A percentile compares a stretch with the other conserved stretches of the same genome.
phyloP scores from a whole-genome alignment of 1,140 invertebrate genomes.

The Odontomachus brunneus region DNA sequence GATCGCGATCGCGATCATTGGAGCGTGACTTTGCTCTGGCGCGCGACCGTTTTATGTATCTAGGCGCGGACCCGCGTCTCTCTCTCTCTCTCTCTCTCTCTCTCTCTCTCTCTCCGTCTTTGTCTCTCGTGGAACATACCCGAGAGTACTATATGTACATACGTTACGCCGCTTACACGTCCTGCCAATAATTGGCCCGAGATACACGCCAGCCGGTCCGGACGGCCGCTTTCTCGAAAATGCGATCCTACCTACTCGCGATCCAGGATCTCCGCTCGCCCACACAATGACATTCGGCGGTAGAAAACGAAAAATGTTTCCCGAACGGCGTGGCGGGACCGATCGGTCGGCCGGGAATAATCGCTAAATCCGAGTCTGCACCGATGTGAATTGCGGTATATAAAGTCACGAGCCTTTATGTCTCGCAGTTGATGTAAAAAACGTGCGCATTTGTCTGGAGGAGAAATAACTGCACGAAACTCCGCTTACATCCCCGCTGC shows the following conservation, averaged over 20 bases:
- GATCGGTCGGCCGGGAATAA: background rate
- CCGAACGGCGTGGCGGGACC: background rate
- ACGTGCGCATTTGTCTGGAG: background rate
- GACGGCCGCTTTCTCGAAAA: constrained; percentile 45
- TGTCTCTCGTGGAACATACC: no score
- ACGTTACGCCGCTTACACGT: constrained; percentile 27
- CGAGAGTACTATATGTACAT: constrained; percentile 35
- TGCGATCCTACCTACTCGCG: background rate
- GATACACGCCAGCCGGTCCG: constrained; percentile 3
- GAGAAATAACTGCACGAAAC: background rate
- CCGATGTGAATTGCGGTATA: background rate
- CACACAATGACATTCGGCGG: background rate
- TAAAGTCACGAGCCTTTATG: no score
- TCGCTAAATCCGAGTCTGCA: background rate
- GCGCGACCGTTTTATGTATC: constrained; percentile 43
- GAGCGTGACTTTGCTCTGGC: constrained; percentile 69
- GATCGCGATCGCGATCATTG: constrained; percentile 73
- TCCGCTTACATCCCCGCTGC: background rate
- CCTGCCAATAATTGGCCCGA: constrained; percentile 35
- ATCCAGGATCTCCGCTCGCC: constrained; percentile 33
- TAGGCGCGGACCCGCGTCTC: constrained; percentile 8
- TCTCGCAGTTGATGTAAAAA: no score
- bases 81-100: no score
- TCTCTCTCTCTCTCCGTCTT: no score
- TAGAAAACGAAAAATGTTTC: background rate